These are phyloP conservation scores for Pithys albifrons DNA, from an alignment of 2,113 vertebrate species.

Conservation along the genomic window DNA sequence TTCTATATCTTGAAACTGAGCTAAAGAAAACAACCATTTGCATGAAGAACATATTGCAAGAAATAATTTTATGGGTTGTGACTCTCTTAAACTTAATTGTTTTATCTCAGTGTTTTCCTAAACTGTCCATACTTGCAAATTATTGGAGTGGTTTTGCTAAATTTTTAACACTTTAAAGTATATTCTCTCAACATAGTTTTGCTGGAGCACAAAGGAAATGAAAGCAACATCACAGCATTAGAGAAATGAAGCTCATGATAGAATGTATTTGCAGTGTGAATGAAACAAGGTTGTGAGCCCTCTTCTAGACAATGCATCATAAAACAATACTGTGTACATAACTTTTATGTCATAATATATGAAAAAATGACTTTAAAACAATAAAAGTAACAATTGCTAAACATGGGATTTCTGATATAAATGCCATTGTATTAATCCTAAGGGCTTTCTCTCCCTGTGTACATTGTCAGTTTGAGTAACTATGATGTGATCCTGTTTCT, in stretches of 20 bases:
- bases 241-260: neutral
- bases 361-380: neutral
- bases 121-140: neutral
- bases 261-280: neutral
- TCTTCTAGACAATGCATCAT: neutral
- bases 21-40: neutral
- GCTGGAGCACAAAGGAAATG: neutral
- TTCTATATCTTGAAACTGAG: slow-evolving; percentile 5
- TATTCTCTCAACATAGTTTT: neutral
- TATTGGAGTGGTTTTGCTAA: neutral
- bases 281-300: neutral
- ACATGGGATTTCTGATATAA: neutral
- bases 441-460: neutral
- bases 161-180: neutral
- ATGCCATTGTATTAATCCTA: neutral
- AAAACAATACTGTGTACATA: neutral
- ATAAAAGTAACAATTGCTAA: neutral
- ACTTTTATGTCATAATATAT: neutral
- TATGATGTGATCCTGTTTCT: neutral
- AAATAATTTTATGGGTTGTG: neutral
- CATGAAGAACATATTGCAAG: neutral
- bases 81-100: neutral
- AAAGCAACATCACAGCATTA: neutral
- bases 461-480: neutral
- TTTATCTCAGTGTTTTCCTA: neutral